These are phyloP conservation scores for Telmatochromis sp. DNA, from an alignment of 2,113 vertebrate genomes.

Conservation along the genomic window DNA sequence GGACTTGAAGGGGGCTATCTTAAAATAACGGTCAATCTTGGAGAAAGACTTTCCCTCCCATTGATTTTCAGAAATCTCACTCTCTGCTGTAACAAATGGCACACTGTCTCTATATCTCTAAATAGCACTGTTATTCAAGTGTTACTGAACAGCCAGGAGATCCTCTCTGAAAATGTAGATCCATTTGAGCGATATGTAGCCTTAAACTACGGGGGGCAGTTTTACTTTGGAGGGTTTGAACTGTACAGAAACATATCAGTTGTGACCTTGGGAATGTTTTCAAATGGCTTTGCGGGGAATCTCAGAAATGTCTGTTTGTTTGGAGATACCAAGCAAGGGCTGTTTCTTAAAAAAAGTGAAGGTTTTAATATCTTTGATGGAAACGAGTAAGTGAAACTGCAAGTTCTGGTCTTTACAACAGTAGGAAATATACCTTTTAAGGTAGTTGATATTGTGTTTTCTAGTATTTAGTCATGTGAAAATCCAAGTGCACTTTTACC, in stretches of 20 bases:
- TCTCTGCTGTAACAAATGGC: slow-evolving; percentile 70
- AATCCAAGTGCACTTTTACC: not conserved
- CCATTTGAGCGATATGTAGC: slow-evolving; percentile 76
- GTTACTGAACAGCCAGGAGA: slow-evolving; percentile 62
- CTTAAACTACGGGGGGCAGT: slow-evolving; percentile 75
- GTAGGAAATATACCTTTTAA: not conserved
- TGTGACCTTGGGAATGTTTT: slow-evolving; percentile 77
- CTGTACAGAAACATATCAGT: slow-evolving; percentile 59
- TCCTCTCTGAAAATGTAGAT: slow-evolving; percentile 76
- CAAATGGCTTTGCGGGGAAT: slow-evolving; percentile 72
- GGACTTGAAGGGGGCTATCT: slow-evolving; percentile 72
- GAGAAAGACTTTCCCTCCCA: slow-evolving; percentile 70
- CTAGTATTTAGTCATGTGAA: not conserved
- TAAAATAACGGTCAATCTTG: slow-evolving; percentile 81
- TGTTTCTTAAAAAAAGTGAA: slow-evolving; percentile 70
- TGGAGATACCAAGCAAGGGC: slow-evolving; percentile 71
- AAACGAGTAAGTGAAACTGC: slow-evolving; percentile 26
- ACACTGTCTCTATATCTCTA: slow-evolving; percentile 66
- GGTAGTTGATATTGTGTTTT: not conserved
- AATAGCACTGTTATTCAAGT: slow-evolving; percentile 77
- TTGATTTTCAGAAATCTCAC: slow-evolving; percentile 44
- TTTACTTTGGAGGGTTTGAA: slow-evolving; percentile 84
- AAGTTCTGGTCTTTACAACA: not conserved
- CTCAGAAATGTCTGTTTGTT: slow-evolving; percentile 79
- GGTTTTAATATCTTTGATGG: slow-evolving; percentile 79